A percentile compares a stretch with the other conserved stretches of the same genome.
Evolutionary conservation across 2,797 vertebrate genomes (phyloP).

Genomic region (Chrosomus eos): DNA sequence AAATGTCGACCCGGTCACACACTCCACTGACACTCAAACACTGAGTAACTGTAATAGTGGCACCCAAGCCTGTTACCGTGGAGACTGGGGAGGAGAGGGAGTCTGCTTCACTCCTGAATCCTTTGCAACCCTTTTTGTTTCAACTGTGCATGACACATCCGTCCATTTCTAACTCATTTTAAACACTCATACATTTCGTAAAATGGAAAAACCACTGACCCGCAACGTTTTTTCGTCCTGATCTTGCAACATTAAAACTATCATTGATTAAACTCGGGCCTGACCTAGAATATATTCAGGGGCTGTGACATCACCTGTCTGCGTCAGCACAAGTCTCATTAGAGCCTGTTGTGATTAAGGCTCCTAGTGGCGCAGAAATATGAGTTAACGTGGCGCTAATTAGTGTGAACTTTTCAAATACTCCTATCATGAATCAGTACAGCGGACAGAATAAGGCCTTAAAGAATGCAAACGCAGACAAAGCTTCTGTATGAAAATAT

Average conservation of each 20-base stretch:
- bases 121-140: conserved; percentile 25
- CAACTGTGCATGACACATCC: neutral
- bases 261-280: conserved; percentile 13
- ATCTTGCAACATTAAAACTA: conserved; percentile 35
- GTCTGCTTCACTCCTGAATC: conserved; percentile 31
- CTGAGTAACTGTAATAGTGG: conserved; percentile 37
- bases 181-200: neutral
- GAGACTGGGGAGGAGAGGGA: conserved; percentile 55
- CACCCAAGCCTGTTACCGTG: conserved; percentile 47
- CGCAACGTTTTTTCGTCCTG: neutral
- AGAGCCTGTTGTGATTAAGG: conserved; percentile 29
- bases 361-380: conserved; percentile 47
- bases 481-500: conserved; percentile 42
- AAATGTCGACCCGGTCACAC: conserved; percentile 51
- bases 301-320: conserved; percentile 32
- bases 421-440: conserved; percentile 68
- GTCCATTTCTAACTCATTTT: neutral
- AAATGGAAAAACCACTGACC: conserved; percentile 46
- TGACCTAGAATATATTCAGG: conserved; percentile 41
- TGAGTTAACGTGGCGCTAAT: conserved; percentile 59
- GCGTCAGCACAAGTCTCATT: conserved; percentile 37
- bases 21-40: conserved; percentile 26
- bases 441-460: conserved; percentile 66
- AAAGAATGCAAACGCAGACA: conserved; percentile 31
- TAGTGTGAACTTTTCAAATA: conserved; percentile 62